phyloP scores from a whole-genome alignment of 1,140 invertebrate genomes.

The Procambarus virginalis region DNA sequence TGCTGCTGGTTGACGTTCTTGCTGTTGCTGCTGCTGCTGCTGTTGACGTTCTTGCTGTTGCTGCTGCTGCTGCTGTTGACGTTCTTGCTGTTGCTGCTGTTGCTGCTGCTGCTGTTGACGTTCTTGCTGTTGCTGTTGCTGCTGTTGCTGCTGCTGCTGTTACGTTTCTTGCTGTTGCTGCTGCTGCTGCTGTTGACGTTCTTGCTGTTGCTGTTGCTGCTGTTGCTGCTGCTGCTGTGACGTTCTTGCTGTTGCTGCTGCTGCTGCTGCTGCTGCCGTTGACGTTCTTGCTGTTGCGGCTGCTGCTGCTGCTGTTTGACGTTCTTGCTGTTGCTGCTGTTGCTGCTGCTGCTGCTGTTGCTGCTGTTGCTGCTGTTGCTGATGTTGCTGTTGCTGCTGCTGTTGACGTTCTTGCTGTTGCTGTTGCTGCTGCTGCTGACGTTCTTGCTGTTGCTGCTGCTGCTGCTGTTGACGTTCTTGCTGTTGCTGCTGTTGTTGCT shows the following conservation, averaged over 20 bases:
- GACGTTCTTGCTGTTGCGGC: background rate
- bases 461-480: background rate
- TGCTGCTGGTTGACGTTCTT: background rate
- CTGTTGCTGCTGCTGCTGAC: background rate
- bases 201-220: background rate
- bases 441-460: background rate
- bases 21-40: background rate
- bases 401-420: background rate
- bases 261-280: background rate
- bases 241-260: background rate
- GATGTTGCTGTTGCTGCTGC: background rate
- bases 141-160: background rate
- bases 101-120: background rate
- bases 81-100: background rate
- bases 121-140: background rate
- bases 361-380: background rate
- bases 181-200: background rate
- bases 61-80: background rate
- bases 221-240: background rate
- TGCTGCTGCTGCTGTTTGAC: background rate
- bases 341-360: background rate
- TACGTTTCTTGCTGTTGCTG: background rate
- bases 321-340: background rate
- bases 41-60: background rate
- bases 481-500: background rate